These are phyloP conservation scores for Papilio dardanus DNA, from an alignment of 1,140 invertebrate species.

Conservation along the genomic window DNA sequence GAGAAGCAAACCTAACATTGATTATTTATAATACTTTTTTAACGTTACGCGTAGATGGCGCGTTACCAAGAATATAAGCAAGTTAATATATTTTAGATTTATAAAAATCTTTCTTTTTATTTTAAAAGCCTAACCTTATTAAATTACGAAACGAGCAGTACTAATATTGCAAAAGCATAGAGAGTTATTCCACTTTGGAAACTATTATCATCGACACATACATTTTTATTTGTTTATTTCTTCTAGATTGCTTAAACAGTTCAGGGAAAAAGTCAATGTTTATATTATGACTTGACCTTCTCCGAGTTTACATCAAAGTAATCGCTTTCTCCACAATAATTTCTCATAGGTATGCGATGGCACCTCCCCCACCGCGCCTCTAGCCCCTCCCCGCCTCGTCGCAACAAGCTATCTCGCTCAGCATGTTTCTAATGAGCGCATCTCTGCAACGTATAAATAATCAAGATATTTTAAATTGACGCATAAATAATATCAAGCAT, in stretches of 20 bases:
- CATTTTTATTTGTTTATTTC: too few relatives aligned
- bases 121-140: too few relatives aligned
- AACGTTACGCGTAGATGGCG: neutral
- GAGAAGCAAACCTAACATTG: neutral
- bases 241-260: too few relatives aligned
- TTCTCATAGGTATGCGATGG: neutral
- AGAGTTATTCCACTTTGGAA: too few relatives aligned
- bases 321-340: neutral
- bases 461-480: neutral
- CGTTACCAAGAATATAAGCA: neutral
- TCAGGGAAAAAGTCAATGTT: too few relatives aligned
- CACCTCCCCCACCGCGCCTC: too few relatives aligned
- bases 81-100: neutral
- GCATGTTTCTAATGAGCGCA: neutral
- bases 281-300: neutral
- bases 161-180: too few relatives aligned
- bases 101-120: too few relatives aligned
- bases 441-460: neutral
- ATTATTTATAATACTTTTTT: neutral
- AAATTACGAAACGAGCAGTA: neutral
- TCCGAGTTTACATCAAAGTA: neutral
- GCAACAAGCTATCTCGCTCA: neutral
- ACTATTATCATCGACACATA: too few relatives aligned
- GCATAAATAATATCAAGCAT: neutral
- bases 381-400: neutral